Evolutionary conservation across 2,888 invertebrate genomes (phyloP).

Genomic region (Auanema sp.): DNA sequence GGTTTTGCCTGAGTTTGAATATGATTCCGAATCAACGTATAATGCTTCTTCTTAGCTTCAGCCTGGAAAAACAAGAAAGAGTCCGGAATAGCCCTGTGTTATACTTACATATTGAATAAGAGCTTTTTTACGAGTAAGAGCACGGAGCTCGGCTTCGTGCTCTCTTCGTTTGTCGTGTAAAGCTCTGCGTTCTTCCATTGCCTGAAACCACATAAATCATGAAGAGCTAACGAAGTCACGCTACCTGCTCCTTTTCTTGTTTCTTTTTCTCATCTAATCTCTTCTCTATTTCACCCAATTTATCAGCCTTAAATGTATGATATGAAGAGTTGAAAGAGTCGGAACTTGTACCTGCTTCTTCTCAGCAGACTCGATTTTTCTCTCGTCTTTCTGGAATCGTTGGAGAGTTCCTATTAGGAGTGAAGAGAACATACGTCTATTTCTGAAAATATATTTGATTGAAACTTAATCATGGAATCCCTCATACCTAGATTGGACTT

Average conservation of each 20-base stretch:
- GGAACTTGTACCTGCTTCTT: conserved; percentile 24
- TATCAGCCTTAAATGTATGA: conserved; percentile 73
- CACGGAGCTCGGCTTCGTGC: conserved; percentile 84
- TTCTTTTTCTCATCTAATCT: conserved; percentile 89
- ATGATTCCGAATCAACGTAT: conserved; percentile 77
- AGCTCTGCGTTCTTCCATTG: conserved; percentile 78
- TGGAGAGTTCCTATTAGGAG: conserved; percentile 89
- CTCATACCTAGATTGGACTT: conserved; percentile 47
- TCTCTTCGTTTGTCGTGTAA: conserved; percentile 82
- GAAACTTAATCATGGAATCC: neutral
- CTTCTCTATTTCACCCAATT: conserved; percentile 84
- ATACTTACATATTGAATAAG: conserved; percentile 53
- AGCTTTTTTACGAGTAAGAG: conserved; percentile 80
- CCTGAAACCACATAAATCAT: conserved; percentile 24
- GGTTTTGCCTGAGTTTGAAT: conserved; percentile 86
- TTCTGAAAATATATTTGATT: conserved; percentile 69
- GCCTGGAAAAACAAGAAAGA: conserved; percentile 64
- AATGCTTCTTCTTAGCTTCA: conserved; percentile 82
- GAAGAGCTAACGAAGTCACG: neutral
- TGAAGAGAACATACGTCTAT: conserved; percentile 88
- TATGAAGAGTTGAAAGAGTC: neutral
- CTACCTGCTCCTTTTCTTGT: conserved; percentile 80
- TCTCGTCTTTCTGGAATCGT: conserved; percentile 89
- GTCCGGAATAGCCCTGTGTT: neutral
- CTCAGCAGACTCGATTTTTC: conserved; percentile 28